A percentile compares a stretch with the other conserved stretches of the same genome.
Evolutionary conservation across 2,888 invertebrate species (phyloP).

Genomic region (Busseola fusca): DNA sequence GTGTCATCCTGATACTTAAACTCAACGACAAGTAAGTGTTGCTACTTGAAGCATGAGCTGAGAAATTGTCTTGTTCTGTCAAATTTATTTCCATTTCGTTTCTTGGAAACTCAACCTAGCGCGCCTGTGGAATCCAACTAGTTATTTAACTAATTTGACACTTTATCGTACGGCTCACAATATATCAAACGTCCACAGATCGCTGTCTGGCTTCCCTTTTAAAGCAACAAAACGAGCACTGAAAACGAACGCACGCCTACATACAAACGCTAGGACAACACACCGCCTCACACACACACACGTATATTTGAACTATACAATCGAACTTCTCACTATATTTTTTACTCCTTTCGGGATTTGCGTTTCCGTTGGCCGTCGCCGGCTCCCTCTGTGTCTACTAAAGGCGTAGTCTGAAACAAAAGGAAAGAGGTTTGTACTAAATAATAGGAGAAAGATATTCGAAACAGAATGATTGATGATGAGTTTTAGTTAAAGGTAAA

Average conservation of each 20-base stretch:
- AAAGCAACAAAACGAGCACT: conserved; percentile 30
- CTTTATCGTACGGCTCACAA: not conserved
- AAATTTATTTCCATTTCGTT: not conserved
- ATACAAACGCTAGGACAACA: conserved; percentile 45
- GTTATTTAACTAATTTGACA: not conserved
- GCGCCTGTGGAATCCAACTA: not conserved
- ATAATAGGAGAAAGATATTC: not conserved
- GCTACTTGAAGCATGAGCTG: not conserved
- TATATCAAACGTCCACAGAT: not conserved
- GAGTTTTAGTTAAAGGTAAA: not conserved
- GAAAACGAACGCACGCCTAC: conserved; percentile 41
- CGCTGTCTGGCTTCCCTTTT: not conserved
- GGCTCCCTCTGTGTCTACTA: conserved; percentile 77
- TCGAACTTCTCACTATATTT: conserved; percentile 38
- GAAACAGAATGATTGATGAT: not conserved
- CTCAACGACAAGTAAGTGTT: not conserved
- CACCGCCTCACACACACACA: conserved; percentile 35
- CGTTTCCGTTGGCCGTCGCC: conserved; percentile 86
- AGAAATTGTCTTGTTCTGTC: not conserved
- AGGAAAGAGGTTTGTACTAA: not conserved
- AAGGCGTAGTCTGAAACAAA: conserved; percentile 67
- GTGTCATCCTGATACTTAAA: too few relatives aligned
- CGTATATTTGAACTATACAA: conserved; percentile 47
- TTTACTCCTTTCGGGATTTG: conserved; percentile 86
- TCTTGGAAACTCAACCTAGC: not conserved